Base-by-base conservation (phyloP, 2,888 invertebrate genomes). In the Aquatica leii region DNA sequence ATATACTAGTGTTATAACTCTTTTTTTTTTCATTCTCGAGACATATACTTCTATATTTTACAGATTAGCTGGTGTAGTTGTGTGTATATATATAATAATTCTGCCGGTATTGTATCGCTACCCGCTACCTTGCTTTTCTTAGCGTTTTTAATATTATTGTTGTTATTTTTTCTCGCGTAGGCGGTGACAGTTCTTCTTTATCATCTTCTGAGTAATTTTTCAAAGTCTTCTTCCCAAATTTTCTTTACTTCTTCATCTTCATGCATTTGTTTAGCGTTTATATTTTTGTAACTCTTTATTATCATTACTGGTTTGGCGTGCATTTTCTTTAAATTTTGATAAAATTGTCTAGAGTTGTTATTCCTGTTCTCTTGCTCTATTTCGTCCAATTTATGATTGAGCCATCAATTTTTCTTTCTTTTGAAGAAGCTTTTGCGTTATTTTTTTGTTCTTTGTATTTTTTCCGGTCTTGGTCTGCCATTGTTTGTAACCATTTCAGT, bases 241-340 rank as follows among this genome's bases (percentile, higher is more conserved):
- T 24, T 24, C 24, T 24, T 37, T 37, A 37, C 37, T 37, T 37
- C 37, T 37, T 11, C 11, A 37, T 37, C 11, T 37, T 37, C 37
- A 4, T 37, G 37, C 12, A 37, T 37, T 37, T 5, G 37, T 37
- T 37, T 37, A 2, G 18, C 48, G 9, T 48, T 48, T 48, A 11
- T 48, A 9, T 18, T 21, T 18, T 48, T n/a, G 18, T 12, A 43
- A 14, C 43, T 43, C 14, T 43, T 43, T 43, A 9, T 3, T 43
- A 11, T 37, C 11, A 12, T n/a, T 37, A 12, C 37, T 37, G 37
- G 37, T 48, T 50, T 50, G 31, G 8, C 31, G 31, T 50, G 24
- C 24, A 50, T 50, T 21, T 50, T 24, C 12, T 50, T 50, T 24
- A 50, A 50, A 50, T 50, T 50, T 14, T 50, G 20, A n/a, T 50